A percentile compares a stretch with the other conserved stretches of the same genome.
Evolutionary conservation across 2,113 vertebrate species (phyloP).

Genomic region (Mellivora capensis): DNA sequence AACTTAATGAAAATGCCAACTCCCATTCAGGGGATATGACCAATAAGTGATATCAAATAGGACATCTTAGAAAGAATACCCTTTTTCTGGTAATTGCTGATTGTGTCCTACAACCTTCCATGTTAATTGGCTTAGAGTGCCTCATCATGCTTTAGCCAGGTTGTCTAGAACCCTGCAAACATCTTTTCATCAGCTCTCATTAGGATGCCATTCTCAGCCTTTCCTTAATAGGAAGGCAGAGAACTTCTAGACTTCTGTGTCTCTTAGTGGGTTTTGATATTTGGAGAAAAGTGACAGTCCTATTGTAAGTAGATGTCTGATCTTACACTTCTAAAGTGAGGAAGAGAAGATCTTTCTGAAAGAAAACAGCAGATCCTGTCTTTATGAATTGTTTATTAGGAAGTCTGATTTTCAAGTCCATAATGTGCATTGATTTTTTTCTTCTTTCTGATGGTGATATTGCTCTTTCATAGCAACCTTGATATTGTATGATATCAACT

Average conservation of each 20-base stretch:
- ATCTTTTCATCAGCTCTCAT: neutral
- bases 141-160: neutral
- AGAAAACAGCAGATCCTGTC: neutral
- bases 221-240: neutral
- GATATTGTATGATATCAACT: neutral
- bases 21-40: neutral
- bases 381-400: neutral
- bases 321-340: neutral
- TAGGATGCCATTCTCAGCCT: neutral
- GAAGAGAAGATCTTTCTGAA: neutral
- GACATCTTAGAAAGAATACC: neutral
- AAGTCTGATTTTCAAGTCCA: neutral
- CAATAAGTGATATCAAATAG: neutral
- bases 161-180: neutral
- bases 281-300: neutral
- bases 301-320: neutral
- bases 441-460: neutral
- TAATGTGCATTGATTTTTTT: neutral
- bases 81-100: neutral
- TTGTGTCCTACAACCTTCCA: neutral
- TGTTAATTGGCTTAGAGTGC: neutral
- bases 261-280: neutral
- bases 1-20: conserved; percentile 21
- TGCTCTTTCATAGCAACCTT: neutral
- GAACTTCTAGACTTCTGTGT: neutral